A percentile compares a stretch with the other conserved stretches of the same genome.
Conservation (phyloP, 2,113 vertebrate genomes). For the Xyrauchen texanus region DNA sequence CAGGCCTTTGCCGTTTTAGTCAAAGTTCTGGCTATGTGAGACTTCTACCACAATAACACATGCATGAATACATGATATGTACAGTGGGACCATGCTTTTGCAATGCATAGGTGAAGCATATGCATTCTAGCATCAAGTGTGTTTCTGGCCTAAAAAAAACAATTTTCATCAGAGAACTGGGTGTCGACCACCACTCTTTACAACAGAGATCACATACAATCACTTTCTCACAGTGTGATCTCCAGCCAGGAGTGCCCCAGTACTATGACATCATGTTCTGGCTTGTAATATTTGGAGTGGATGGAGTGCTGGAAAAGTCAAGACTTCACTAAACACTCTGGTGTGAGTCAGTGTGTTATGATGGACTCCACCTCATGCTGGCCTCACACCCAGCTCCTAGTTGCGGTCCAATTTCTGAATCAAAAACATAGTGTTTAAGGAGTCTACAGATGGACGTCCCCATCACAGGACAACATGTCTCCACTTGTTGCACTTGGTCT, state of each 20-base stretch:
- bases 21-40: too few species aligned
- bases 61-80: too few species aligned
- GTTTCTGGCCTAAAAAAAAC: not conserved
- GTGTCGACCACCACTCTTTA: not conserved
- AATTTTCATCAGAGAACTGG: not conserved
- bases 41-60: too few species aligned
- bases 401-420: not conserved
- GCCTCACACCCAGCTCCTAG: not conserved
- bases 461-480: not conserved
- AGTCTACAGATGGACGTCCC: not conserved
- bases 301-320: constrained; percentile 35
- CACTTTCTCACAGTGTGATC: constrained; percentile 5
- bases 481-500: not conserved
- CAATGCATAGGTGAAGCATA: not conserved
- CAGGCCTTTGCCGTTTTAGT: too few species aligned
- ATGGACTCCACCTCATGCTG: constrained; percentile 14
- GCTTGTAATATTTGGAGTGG: not conserved
- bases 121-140: not conserved
- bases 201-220: not conserved
- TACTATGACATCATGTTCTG: constrained; percentile 42
- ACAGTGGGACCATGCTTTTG: too few species aligned
- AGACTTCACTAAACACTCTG: constrained; percentile 12
- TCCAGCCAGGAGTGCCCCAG: not conserved
- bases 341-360: constrained; percentile 28
- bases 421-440: not conserved